A percentile compares a stretch with the other conserved stretches of the same genome.
These are phyloP conservation scores for Gandaritis pyraliata DNA, from an alignment of 2,888 invertebrate species.

Conservation along the genomic window DNA sequence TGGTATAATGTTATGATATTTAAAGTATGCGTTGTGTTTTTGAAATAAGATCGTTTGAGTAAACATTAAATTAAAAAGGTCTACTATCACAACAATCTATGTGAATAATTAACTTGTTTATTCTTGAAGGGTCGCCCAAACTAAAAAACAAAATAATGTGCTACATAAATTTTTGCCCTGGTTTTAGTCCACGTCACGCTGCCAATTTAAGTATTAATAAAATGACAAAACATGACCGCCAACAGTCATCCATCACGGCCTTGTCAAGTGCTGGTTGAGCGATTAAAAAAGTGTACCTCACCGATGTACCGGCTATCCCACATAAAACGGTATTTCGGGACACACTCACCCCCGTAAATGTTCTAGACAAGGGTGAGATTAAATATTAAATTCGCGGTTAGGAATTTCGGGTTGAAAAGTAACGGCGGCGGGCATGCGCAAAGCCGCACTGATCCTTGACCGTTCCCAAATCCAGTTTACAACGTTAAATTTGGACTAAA, in stretches of 20 bases:
- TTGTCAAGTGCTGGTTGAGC: slow-evolving; percentile 78
- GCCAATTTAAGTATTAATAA: slow-evolving; percentile 84
- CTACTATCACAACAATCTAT: too few relatives aligned
- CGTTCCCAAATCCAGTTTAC: slow-evolving; percentile 69
- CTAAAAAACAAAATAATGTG: slow-evolving; percentile 46
- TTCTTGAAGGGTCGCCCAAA: slow-evolving; percentile 21
- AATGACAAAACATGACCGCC: slow-evolving; percentile 82
- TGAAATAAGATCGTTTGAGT: too few relatives aligned
- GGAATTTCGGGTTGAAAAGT: slow-evolving; percentile 81
- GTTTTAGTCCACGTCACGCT: slow-evolving; percentile 73
- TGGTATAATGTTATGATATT: too few relatives aligned
- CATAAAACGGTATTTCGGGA: slow-evolving; percentile 72
- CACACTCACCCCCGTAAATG: slow-evolving; percentile 72
- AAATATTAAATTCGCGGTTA: slow-evolving; percentile 83
- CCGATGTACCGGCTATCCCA: slow-evolving; percentile 57
- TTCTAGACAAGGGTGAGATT: slow-evolving; percentile 83
- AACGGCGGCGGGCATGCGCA: slow-evolving; percentile 68
- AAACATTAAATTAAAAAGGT: too few relatives aligned
- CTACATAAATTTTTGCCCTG: slow-evolving; percentile 57
- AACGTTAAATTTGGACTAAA: slow-evolving; percentile 67
- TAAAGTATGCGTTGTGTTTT: too few relatives aligned
- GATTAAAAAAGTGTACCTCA: slow-evolving; percentile 79
- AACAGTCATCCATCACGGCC: slow-evolving; percentile 76
- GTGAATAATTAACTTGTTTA: background rate
- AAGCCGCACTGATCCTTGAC: slow-evolving; percentile 60